Evolutionary conservation across 2,113 vertebrate species (phyloP).

Genomic region (Pungitius pungitius): DNA sequence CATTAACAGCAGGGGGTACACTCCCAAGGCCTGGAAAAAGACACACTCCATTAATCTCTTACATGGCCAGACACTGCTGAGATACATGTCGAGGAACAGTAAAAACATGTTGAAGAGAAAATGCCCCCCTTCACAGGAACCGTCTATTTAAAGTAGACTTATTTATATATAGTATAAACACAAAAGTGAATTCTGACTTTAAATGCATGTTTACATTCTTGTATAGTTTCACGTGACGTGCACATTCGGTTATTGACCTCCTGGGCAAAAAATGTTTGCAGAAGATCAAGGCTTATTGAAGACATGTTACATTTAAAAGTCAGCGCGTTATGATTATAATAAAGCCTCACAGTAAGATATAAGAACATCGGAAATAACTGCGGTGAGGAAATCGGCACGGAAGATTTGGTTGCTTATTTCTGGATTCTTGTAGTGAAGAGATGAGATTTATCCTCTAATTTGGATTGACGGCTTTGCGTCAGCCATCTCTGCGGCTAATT

Average conservation of each 20-base stretch:
- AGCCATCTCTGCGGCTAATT: conserved; percentile 49
- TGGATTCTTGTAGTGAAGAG: conserved; percentile 22
- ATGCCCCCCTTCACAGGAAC: conserved; percentile 19
- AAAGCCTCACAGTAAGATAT: background rate
- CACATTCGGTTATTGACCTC: background rate
- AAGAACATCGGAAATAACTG: conserved; percentile 20
- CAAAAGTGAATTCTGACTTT: background rate
- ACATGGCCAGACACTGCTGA: conserved; percentile 51
- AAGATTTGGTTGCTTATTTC: conserved; percentile 47
- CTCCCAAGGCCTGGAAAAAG: conserved; percentile 64
- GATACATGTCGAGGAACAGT: conserved; percentile 28
- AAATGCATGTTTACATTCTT: background rate
- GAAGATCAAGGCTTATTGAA: background rate
- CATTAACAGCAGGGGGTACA: conserved; percentile 64
- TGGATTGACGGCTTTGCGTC: conserved; percentile 59
- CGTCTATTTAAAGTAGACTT: conserved; percentile 1
- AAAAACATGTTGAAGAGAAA: conserved; percentile 4
- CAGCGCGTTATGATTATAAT: background rate
- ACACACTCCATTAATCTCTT: conserved; percentile 72
- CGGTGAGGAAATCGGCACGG: conserved; percentile 20
- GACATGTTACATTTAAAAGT: conserved; percentile 10
- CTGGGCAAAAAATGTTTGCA: background rate
- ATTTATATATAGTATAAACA: background rate
- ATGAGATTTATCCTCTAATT: conserved; percentile 62
- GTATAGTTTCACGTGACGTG: conserved; percentile 8